Conservation (phyloP, 2,113 vertebrate genomes). For the Lagenorhynchus albirostris region DNA sequence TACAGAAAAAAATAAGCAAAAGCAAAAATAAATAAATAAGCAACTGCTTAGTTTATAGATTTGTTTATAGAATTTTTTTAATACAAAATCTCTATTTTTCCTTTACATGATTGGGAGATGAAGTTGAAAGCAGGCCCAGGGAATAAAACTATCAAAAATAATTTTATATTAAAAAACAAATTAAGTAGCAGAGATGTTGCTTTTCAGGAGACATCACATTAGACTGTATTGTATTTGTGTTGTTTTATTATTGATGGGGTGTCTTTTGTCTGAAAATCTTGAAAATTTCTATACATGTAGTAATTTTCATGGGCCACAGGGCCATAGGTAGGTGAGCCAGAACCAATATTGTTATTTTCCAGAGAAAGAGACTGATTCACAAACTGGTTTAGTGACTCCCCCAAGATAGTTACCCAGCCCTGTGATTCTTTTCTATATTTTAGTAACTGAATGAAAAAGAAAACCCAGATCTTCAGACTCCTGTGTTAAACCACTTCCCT, state of each 20-base stretch:
- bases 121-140: not conserved
- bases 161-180: slow-evolving; percentile 25
- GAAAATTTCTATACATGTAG: not conserved
- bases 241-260: not conserved
- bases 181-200: not conserved
- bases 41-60: slow-evolving; percentile 71
- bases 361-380: slow-evolving; percentile 42
- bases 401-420: not conserved
- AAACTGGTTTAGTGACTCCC: not conserved
- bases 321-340: not conserved
- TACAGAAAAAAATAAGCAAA: not conserved
- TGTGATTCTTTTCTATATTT: not conserved
- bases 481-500: not conserved
- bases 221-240: not conserved
- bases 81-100: not conserved
- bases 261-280: not conserved
- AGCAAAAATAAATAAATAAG: not conserved
- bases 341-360: not conserved
- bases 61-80: slow-evolving; percentile 28
- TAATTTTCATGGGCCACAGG: not conserved
- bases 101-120: not conserved
- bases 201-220: not conserved
- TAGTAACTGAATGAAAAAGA: not conserved
- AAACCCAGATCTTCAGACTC: not conserved
- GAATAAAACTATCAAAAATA: not conserved